Evolutionary conservation across 1,140 invertebrate species (phyloP), one percentile per base, ranked within the genome.

Genomic region (Bactericera cockerelli): DNA sequence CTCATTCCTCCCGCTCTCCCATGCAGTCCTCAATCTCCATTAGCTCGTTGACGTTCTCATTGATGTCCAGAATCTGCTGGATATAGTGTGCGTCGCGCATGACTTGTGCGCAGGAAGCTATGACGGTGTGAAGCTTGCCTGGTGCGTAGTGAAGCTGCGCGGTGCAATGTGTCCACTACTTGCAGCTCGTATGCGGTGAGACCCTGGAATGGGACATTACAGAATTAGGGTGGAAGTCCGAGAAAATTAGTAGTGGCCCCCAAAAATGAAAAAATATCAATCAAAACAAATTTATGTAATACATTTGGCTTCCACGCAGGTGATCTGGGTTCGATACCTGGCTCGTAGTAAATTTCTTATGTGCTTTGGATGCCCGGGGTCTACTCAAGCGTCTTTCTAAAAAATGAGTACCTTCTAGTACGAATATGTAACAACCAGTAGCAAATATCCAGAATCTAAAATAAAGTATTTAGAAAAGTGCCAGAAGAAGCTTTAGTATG

Each of bases 81-180:
- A 86, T 75, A 66, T 86, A 91, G 54, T 78, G 76, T 53, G 79
- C 75, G 66, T 91, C 84, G n/a, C 75, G 74, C 67, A 88, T 76
- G 62, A 87, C 77, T 58, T 73, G 77, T 21, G 82, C 81, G 22
- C 87, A 71, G 19, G 77, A 73, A 58, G 74, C 76, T 11, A 89
- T 71, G 49, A 82, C 74, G 58, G 76, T 72, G 28, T 79, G 69
- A 21, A 90, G 70, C 31, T 81, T 75, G 1, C 79, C 77, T 55
- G 78, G 73, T 19, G 75, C 71, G 63, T 87, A 71, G 58, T 77
- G 79, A 59, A 90, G 73, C 68, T 87, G 85, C 26, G 80, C 76
- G 63, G 83, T 83, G 65, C 86, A 82, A 64, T n/a, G 82, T 76
- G 26, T 72, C 70, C 14, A 89, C 74, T 61, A 79, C 77, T 58